phyloP scores from a whole-genome alignment of 2,888 invertebrate genomes.

The Apoda limacodes region DNA sequence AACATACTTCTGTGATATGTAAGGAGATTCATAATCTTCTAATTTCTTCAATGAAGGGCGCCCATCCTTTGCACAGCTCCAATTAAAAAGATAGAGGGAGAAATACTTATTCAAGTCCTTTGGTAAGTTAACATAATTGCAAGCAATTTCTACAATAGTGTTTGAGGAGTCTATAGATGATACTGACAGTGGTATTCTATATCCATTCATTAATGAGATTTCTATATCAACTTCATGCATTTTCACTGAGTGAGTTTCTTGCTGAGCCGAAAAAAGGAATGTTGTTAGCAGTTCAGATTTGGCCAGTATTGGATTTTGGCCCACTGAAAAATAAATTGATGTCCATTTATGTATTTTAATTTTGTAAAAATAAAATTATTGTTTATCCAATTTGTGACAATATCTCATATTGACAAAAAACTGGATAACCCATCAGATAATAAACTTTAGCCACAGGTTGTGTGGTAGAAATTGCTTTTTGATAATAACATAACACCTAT shows the following conservation, averaged over 20 bases:
- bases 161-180: conserved; percentile 88
- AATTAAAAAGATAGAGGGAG: conserved; percentile 88
- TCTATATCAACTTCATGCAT: conserved; percentile 81
- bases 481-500: no score
- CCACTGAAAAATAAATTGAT: conserved; percentile 71
- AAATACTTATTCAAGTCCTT: conserved; percentile 88
- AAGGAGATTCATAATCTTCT: conserved; percentile 97
- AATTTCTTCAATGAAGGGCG: conserved; percentile 85
- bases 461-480: no score
- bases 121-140: conserved; percentile 83
- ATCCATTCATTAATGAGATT: conserved; percentile 88
- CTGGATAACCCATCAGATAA: no score
- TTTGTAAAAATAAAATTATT: no score
- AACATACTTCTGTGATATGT: conserved; percentile 88
- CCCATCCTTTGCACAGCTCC: conserved; percentile 78
- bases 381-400: no score
- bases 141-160: conserved; percentile 84
- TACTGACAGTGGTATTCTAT: conserved; percentile 83
- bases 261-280: conserved; percentile 91
- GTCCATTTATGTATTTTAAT: no score
- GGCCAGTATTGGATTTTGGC: conserved; percentile 86
- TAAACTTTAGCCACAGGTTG: no score
- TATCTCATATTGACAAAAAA: no score
- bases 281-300: conserved; percentile 85
- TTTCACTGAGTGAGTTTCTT: conserved; percentile 81